phyloP scores from a whole-genome alignment of 1,140 invertebrate genomes.

The Bilobella aurantiaca region DNA sequence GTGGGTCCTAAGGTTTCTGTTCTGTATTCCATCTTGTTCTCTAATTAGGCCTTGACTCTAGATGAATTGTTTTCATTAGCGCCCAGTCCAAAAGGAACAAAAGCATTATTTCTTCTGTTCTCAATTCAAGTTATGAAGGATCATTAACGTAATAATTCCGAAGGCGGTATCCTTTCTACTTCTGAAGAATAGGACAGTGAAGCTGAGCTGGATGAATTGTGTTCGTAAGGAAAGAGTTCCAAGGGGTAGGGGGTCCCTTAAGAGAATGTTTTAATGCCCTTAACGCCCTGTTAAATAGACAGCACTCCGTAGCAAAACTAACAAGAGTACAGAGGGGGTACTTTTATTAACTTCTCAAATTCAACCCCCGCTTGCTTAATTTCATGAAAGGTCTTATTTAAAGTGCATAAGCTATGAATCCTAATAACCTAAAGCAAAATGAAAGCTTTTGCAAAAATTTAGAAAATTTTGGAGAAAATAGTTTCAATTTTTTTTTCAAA shows the following conservation, averaged over 20 bases:
- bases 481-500: neutral
- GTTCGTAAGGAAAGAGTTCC: neutral
- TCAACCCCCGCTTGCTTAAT: too few relatives aligned
- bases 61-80: too few relatives aligned
- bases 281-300: neutral
- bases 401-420: too few relatives aligned
- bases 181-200: neutral
- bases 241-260: neutral
- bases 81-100: too few relatives aligned
- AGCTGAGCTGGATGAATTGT: neutral
- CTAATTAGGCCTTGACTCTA: too few relatives aligned
- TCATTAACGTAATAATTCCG: neutral
- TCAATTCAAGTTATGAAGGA: neutral
- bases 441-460: too few relatives aligned
- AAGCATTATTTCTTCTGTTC: too few relatives aligned
- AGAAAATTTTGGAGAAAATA: too few relatives aligned
- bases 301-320: neutral
- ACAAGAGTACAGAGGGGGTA: neutral
- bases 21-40: too few relatives aligned
- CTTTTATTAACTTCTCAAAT: too few relatives aligned
- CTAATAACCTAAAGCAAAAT: too few relatives aligned
- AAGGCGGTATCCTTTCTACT: neutral
- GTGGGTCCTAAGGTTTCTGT: neutral
- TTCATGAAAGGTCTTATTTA: too few relatives aligned
- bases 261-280: neutral